These are phyloP conservation scores for Polypterus senegalus DNA, from an alignment of 2,113 vertebrate genomes.

Conservation along the genomic window DNA sequence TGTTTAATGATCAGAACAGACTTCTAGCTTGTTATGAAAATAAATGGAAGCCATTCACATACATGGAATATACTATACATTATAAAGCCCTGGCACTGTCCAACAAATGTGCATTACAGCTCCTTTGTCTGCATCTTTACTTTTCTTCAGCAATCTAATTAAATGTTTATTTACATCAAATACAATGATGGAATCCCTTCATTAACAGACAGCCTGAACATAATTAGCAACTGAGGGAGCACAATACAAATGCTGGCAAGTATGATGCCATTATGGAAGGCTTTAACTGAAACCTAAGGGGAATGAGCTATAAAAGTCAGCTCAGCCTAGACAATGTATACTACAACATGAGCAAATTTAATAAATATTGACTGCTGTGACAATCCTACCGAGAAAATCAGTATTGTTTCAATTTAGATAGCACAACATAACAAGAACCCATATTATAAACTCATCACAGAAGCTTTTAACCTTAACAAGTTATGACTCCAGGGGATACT, in stretches of 20 bases:
- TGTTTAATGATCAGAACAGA: no score
- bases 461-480: slow-evolving; percentile 5
- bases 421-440: slow-evolving; percentile 13
- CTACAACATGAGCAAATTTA: slow-evolving; percentile 27
- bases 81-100: no score
- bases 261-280: slow-evolving; percentile 25
- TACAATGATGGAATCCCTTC: slow-evolving; percentile 43
- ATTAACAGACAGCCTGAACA: slow-evolving; percentile 44
- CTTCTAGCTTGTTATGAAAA: no score
- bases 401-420: slow-evolving; percentile 20
- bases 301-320: slow-evolving; percentile 31
- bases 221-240: slow-evolving; percentile 37
- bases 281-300: slow-evolving; percentile 48
- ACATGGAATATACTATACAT: no score
- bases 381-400: slow-evolving; percentile 22
- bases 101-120: no score
- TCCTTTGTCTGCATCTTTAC: no score
- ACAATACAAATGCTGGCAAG: slow-evolving; percentile 39
- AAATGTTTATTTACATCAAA: slow-evolving; percentile 27
- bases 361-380: slow-evolving; percentile 18
- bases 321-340: slow-evolving; percentile 22
- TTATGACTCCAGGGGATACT: not conserved
- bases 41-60: no score
- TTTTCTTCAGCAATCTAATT: no score
- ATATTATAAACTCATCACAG: slow-evolving; percentile 16